Evolutionary conservation across 1,140 invertebrate genomes (phyloP).

Genomic region (Drosophila navojoa): DNA sequence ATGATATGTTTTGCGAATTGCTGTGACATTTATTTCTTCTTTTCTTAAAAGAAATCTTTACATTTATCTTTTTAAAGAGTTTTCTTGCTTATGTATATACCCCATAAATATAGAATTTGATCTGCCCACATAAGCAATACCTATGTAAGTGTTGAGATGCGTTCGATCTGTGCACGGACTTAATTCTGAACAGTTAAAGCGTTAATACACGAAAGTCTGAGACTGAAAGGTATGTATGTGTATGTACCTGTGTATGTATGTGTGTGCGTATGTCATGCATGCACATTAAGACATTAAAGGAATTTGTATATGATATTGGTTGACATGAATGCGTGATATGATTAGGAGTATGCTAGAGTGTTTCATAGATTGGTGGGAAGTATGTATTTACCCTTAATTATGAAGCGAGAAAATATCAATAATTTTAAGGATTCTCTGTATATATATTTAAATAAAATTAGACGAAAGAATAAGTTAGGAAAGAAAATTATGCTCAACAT

Average conservation of each 20-base stretch:
- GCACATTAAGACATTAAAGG: constrained; percentile 11
- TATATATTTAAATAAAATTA: neutral
- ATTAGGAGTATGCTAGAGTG: neutral
- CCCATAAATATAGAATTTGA: constrained; percentile 24
- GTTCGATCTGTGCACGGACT: constrained; percentile 35
- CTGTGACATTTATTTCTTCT: constrained; percentile 77
- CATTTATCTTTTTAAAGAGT: neutral
- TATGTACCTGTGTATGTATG: constrained; percentile 9
- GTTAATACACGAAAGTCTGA: constrained; percentile 22
- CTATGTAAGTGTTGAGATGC: constrained; percentile 11
- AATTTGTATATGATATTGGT: neutral
- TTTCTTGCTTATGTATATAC: constrained; percentile 34
- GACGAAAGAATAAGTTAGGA: neutral
- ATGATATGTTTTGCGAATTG: constrained; percentile 84
- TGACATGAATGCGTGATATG: constrained; percentile 2
- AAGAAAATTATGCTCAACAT: constrained; percentile 15
- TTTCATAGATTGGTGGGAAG: constrained; percentile 49
- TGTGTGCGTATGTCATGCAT: constrained; percentile 14
- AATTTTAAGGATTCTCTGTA: neutral
- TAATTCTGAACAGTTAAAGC: constrained; percentile 33
- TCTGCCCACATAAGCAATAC: constrained; percentile 3
- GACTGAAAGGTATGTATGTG: constrained; percentile 14
- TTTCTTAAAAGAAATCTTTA: neutral
- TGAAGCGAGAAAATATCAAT: neutral
- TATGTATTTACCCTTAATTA: constrained; percentile 28